Base-by-base conservation (phyloP, 2,888 invertebrate genomes). In the Drosophila helvetica region DNA sequence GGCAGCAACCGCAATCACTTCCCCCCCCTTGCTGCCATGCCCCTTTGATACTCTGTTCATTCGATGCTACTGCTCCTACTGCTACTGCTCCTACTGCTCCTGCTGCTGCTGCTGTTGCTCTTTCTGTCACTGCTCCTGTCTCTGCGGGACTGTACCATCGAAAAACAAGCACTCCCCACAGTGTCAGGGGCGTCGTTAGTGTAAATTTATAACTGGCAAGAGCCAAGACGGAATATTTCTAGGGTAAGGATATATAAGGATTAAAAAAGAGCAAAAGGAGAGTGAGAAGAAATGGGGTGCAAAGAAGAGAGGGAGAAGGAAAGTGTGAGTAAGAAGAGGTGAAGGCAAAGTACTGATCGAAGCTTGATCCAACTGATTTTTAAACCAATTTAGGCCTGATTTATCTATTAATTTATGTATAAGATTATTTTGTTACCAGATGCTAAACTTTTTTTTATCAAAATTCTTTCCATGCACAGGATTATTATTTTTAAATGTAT, bases 1-100 rank as follows among this genome's bases (percentile, higher is more conserved):
- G 72, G 79, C 75, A 65, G 83, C 79, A 84, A 86, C 83, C 87
- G 85, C 83, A 81, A 79, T 81, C 81, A 87, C 72, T 65, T 48
- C 15, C 33, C 4, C 5, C 33, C 18, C n/a, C 25, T 8, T 61
- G 33, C 25, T 19, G 52, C 59, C 65, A 19, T 38, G 38, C 38
- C 6, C 6, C 15, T 38, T 7, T n/a, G 38, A 38, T 33, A 59
- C 43, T 63, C 25, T 56, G 47, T 22, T 52, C 47, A 43, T 48
- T 62, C 67, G 79, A 79, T 79, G 75, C 77, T 80, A 70, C 75
- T 77, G 77, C 74, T 72, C 68, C 65, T 76, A 72, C 70, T 78
- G 77, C 61, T 74, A 63, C 59, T 53, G 60, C n/a, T 57, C 18
- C 53, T 30, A 27, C 43, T 53, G 0, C 71, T 74, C 70, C 65